Conservation (phyloP, 2,113 vertebrate species). For the Electrona antarctica region DNA sequence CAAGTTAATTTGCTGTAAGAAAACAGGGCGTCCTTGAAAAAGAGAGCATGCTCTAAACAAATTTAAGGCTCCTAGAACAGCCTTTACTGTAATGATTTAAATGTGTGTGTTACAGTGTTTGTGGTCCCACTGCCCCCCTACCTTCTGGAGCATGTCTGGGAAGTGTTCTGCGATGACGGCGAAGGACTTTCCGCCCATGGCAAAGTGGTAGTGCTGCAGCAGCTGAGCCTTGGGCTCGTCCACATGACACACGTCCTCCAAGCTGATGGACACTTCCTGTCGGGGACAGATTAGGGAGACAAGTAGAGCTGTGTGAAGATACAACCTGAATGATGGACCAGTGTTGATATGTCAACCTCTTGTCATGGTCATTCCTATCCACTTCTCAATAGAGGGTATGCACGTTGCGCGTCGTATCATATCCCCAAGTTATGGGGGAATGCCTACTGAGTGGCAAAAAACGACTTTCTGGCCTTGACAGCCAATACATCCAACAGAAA, state of each 20-base stretch:
- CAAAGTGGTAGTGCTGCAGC: slow-evolving; percentile 88
- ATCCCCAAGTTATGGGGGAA: too few species aligned
- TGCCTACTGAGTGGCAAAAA: too few species aligned
- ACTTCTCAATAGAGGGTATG: too few species aligned
- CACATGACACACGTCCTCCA: slow-evolving; percentile 81
- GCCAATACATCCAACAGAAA: too few species aligned
- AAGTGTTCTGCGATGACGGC: slow-evolving; percentile 93
- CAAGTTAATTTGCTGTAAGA: too few species aligned
- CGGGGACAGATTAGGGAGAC: neutral
- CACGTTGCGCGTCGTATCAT: too few species aligned
- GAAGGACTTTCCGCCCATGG: slow-evolving; percentile 97
- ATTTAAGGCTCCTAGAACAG: neutral
- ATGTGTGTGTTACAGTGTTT: neutral
- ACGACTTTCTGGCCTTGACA: too few species aligned
- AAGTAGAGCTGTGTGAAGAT: neutral
- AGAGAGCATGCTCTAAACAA: too few species aligned
- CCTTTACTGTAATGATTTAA: neutral
- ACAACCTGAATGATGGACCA: too few species aligned
- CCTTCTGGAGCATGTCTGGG: slow-evolving; percentile 95
- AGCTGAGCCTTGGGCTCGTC: slow-evolving; percentile 74
- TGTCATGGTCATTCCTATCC: too few species aligned
- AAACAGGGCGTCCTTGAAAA: neutral
- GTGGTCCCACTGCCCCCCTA: slow-evolving; percentile 44
- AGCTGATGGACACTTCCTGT: slow-evolving; percentile 87
- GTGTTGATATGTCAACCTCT: too few species aligned